Evolutionary conservation across 2,797 vertebrate genomes (phyloP), one percentile per base, ranked within the genome.

Genomic region (Rhinichthys osculus): DNA sequence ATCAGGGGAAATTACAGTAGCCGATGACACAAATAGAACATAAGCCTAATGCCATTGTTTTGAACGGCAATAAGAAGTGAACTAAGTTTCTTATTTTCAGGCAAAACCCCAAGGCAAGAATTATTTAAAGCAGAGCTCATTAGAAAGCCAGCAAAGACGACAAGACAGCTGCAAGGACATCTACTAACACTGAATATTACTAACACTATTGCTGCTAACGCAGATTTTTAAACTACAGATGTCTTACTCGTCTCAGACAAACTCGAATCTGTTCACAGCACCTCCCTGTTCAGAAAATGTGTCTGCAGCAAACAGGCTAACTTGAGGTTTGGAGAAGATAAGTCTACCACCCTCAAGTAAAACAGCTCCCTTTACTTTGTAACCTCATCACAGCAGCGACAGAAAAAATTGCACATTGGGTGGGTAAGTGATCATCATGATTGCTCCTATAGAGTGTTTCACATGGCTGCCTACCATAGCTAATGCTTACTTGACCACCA

Each of bases 251-350:
- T 70, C 13, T 77, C 59, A 19, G 54, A 86, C 64, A 74, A 67
- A 54, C 73, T 76, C 50, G 23, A 57, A 40, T 54, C 62, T 66
- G 54, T 38, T 73, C 52, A 66, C 33, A 10, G 16, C 50, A 84
- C 38, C 44, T 17, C 5, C 33, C 8, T 27, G 2, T 77, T 85
- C 47, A 57, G 52, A 50, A 70, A 72, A 66, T 73, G 17, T 84
- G 27, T 87, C 62, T 50, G 70, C 16, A 19, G 74, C 40, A 88
- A 80, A 84, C 40, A 79, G 79, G 82, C 69, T 73, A 76, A 70
- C 10, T 7, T 38, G 7, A 30, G 67, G 76, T 62, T 66, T 59
- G 66, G 47, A 67, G 52, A 82, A 66, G 35, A 82, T 66, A 72
- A 81, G 52, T 27, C 38, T 21, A 42, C 42, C 27, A 21, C 62